Conservation (phyloP, 1,140 invertebrate species). For the Hylaeus volcanicus region DNA sequence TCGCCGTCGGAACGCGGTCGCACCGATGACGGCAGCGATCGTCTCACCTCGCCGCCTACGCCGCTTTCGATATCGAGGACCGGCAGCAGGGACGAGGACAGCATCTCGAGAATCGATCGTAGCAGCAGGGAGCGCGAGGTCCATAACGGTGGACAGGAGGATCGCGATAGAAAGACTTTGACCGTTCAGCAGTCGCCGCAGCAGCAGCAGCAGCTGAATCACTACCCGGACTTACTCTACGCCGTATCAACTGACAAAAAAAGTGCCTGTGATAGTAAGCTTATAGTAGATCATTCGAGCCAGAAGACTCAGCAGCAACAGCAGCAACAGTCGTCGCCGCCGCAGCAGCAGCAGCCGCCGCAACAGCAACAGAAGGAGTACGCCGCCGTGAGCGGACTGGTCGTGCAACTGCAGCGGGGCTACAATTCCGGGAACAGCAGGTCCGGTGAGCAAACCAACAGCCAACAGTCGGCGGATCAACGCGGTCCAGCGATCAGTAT, state of each 20-base stretch:
- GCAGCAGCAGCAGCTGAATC: conserved; percentile 70
- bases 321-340: conserved; percentile 56
- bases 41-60: conserved; percentile 75
- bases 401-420: conserved; percentile 76
- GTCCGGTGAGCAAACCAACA: conserved; percentile 60
- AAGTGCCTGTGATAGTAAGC: conserved; percentile 82
- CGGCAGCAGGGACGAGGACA: conserved; percentile 74
- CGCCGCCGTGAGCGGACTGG: conserved; percentile 73
- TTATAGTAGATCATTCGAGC: conserved; percentile 81
- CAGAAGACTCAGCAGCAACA: conserved; percentile 78
- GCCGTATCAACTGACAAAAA: conserved; percentile 81
- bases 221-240: conserved; percentile 79
- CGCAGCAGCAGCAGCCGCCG: conserved; percentile 67
- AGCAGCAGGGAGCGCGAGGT: conserved; percentile 75
- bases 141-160: conserved; percentile 68
- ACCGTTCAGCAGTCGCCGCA: conserved; percentile 63
- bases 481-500: conserved; percentile 72
- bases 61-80: conserved; percentile 71
- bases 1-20: conserved; percentile 75
- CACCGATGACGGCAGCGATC: conserved; percentile 74
- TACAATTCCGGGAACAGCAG: conserved; percentile 65
- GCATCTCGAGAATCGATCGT: conserved; percentile 70
- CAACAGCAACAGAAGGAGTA: conserved; percentile 71
- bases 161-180: conserved; percentile 69
- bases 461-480: conserved; percentile 70